Percentiles rank a stretch among this genome's conserved stretches.
phyloP scores from a whole-genome alignment of 1,140 invertebrate genomes.

The Drepana arcuata region DNA sequence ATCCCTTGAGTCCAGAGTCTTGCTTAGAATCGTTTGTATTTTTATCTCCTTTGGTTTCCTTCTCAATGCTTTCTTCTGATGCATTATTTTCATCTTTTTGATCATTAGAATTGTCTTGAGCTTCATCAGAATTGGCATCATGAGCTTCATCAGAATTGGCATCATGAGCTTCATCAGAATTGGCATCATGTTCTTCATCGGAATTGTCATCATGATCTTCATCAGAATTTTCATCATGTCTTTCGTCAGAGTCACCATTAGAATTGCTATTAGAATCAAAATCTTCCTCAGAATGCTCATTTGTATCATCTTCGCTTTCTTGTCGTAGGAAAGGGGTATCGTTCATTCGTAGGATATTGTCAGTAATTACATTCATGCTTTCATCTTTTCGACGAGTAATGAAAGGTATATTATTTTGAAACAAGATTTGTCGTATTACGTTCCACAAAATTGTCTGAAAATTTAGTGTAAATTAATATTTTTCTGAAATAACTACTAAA shows the following conservation, averaged over 20 bases:
- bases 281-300: too few species aligned
- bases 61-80: conserved; percentile 28
- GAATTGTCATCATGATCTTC: not conserved
- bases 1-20: conserved; percentile 20
- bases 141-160: conserved; percentile 22
- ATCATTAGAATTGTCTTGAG: too few species aligned
- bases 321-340: conserved; percentile 31
- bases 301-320: conserved; percentile 25
- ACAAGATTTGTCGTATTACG: too few species aligned
- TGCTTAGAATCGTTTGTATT: conserved; percentile 21
- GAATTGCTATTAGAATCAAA: conserved; percentile 10
- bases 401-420: too few species aligned
- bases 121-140: conserved; percentile 20
- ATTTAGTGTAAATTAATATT: too few species aligned
- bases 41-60: conserved; percentile 12
- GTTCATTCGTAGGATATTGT: too few species aligned
- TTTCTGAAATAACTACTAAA: too few species aligned
- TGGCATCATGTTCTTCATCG: not conserved
- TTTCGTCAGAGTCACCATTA: conserved; percentile 20
- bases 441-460: too few species aligned
- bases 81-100: too few species aligned
- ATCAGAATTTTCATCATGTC: not conserved
- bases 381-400: too few species aligned
- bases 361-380: too few species aligned
- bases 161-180: conserved; percentile 9